Conservation (phyloP, 2,888 invertebrate genomes). For the Orgyia antiqua region DNA sequence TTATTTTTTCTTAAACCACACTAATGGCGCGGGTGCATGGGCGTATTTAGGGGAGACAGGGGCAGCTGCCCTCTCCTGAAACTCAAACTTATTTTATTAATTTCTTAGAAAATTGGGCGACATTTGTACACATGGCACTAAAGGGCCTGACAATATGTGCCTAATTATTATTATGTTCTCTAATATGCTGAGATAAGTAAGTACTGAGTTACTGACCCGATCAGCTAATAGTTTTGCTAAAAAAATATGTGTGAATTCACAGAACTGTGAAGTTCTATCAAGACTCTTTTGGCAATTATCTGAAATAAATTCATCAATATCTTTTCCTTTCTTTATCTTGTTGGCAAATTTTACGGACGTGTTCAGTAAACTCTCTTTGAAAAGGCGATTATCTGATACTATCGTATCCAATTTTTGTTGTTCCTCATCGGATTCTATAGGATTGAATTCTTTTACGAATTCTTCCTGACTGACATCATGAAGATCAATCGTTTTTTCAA, state of each 20-base stretch:
- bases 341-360: conserved; percentile 27
- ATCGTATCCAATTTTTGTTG: conserved; percentile 35
- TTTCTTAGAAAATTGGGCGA: too few species aligned
- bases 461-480: conserved; percentile 32
- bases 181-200: too few species aligned
- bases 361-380: conserved; percentile 25
- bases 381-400: conserved; percentile 21
- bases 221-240: conserved; percentile 36
- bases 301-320: conserved; percentile 35
- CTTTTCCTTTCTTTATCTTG: conserved; percentile 31
- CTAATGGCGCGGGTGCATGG: too few species aligned
- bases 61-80: too few species aligned
- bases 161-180: too few species aligned
- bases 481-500: conserved; percentile 34
- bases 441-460: conserved; percentile 39
- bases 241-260: conserved; percentile 37
- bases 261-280: conserved; percentile 33
- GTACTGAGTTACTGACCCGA: conserved; percentile 31
- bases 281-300: conserved; percentile 35
- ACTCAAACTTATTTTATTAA: too few species aligned
- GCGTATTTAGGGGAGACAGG: too few species aligned
- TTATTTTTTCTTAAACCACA: too few species aligned
- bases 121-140: too few species aligned
- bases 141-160: too few species aligned
- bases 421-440: conserved; percentile 29